Percentiles rank a stretch among this genome's conserved stretches.
These are phyloP conservation scores for Phylloscopus whistleri DNA, from an alignment of 2,113 vertebrate species.

Conservation along the genomic window DNA sequence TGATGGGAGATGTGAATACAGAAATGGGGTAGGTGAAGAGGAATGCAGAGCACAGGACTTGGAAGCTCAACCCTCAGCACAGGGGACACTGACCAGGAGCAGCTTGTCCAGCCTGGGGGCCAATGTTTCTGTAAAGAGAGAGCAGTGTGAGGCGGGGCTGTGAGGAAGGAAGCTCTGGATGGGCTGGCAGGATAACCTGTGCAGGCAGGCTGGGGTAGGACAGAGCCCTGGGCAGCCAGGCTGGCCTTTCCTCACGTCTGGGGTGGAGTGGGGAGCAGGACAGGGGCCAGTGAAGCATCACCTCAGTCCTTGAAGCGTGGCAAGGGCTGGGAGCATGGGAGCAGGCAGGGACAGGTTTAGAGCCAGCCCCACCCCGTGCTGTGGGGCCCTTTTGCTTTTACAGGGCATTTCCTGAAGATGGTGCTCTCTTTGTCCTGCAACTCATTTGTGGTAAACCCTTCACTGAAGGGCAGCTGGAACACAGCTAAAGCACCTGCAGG, in stretches of 20 bases:
- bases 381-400: background rate
- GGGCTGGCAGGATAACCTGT: background rate
- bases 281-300: accelerated
- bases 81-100: background rate
- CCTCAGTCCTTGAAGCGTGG: background rate
- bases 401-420: background rate
- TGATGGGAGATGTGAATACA: background rate
- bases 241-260: background rate
- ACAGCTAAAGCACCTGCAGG: background rate
- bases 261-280: background rate
- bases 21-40: too few relatives aligned
- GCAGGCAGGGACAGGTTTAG: background rate
- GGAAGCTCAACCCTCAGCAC: background rate
- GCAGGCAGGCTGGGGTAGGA: background rate
- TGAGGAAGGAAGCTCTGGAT: background rate
- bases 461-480: background rate
- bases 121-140: accelerated
- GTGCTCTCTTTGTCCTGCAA: background rate
- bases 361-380: background rate
- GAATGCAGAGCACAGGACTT: background rate
- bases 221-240: background rate
- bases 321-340: accelerated
- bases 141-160: accelerated
- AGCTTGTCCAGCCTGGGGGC: background rate
- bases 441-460: background rate